phyloP scores from a whole-genome alignment of 2,113 vertebrate genomes.

The Poeciliopsis occidentalis region DNA sequence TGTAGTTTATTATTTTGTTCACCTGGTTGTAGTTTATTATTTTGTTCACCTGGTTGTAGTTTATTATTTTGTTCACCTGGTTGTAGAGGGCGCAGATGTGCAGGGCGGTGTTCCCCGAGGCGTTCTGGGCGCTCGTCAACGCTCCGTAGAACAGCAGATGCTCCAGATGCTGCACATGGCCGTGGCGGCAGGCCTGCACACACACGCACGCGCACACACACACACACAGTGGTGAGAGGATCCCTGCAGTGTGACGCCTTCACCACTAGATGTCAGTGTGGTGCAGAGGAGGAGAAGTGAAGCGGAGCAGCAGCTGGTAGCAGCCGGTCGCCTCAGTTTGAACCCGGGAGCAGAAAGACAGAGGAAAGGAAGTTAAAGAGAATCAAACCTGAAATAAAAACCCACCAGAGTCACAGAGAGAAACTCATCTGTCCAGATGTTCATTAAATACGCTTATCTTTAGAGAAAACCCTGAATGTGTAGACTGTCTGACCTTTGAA shows the following conservation, averaged over 20 bases:
- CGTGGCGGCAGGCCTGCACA: constrained; percentile 85
- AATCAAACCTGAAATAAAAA: neutral
- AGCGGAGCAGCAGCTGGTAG: neutral
- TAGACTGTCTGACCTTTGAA: too few species aligned
- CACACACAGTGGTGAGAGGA: too few species aligned
- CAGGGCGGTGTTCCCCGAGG: constrained; percentile 87
- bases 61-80: constrained; percentile 80
- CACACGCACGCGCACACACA: neutral
- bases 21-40: too few species aligned
- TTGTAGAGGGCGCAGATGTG: constrained; percentile 92
- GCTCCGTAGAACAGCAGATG: constrained; percentile 89
- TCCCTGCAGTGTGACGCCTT: constrained; percentile 9
- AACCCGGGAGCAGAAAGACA: constrained; percentile 27
- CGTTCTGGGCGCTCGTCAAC: constrained; percentile 86
- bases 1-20: too few species aligned
- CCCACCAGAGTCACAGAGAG: neutral
- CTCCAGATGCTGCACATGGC: constrained; percentile 85
- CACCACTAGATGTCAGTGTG: constrained; percentile 67
- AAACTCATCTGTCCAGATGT: neutral
- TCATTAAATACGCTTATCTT: neutral
- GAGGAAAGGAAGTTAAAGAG: neutral
- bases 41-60: constrained; percentile 40
- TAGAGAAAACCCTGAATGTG: neutral
- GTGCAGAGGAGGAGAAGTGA: constrained; percentile 26
- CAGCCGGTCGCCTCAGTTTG: constrained; percentile 42